Conservation (phyloP, 2,797 vertebrate genomes). For the Harpagifer antarcticus region DNA sequence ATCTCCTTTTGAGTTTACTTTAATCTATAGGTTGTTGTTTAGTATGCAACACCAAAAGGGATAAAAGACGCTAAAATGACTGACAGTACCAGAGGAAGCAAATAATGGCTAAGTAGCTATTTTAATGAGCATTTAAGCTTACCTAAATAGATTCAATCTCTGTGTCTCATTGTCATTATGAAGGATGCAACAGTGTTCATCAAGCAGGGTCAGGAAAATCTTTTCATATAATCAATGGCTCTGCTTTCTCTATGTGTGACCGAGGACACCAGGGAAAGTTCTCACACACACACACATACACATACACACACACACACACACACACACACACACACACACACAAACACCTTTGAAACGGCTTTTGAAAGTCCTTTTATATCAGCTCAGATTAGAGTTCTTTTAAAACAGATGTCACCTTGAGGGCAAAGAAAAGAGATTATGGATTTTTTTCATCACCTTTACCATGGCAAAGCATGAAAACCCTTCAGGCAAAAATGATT, state of each 20-base stretch:
- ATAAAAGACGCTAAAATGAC: conserved; percentile 35
- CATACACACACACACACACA: conserved; percentile 31
- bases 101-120: conserved; percentile 13
- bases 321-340: neutral
- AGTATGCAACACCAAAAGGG: conserved; percentile 6
- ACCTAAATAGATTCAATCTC: conserved; percentile 32
- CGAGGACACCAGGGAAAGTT: conserved; percentile 34
- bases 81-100: conserved; percentile 1
- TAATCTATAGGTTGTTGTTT: conserved; percentile 12
- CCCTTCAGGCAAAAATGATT: conserved; percentile 27
- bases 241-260: conserved; percentile 52
- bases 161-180: conserved; percentile 31
- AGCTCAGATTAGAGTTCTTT: conserved; percentile 73
- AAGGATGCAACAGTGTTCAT: conserved; percentile 45
- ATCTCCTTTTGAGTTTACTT: conserved; percentile 24
- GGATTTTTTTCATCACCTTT: conserved; percentile 72
- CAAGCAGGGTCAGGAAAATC: conserved; percentile 42
- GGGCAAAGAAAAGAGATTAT: conserved; percentile 74
- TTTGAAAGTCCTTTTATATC: conserved; percentile 73
- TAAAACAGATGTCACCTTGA: conserved; percentile 78
- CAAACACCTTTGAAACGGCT: conserved; percentile 58
- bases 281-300: conserved; percentile 22
- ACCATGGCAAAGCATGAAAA: conserved; percentile 33
- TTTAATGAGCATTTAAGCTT: conserved; percentile 22
- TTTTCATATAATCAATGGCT: conserved; percentile 59